Evolutionary conservation across 2,888 invertebrate genomes (phyloP), one percentile per base, ranked within the genome.

Genomic region (Punctoribates punctum): DNA sequence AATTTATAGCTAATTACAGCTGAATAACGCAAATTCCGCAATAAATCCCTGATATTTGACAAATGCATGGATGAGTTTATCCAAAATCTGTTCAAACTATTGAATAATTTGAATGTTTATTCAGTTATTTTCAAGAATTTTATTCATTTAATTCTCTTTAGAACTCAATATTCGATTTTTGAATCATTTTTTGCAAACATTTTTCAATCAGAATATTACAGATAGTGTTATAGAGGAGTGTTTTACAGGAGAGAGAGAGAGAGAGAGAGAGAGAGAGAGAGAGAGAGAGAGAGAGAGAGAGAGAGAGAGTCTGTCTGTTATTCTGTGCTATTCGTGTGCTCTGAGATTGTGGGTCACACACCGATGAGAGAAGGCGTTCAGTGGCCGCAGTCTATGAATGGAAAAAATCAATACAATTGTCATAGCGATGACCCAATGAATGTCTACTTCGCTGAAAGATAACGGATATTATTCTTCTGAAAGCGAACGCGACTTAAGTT

Each of bases 381-480:
- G 23, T 65, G 27, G 27, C 29, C 17, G 65, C 17, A 27, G 17
- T 34, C 38, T 67, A 67, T 67, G 67, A 67, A 38, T 67, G 67
- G 67, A 34, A 67, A 13, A 67, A 27, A 67, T 67, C 67, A 67
- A 67, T 67, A 67, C n/a, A 9, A 34, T 67, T 42, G 67, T 20
- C 67, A 67, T 67, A 67, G 67, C 38, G 67, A 67, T 67, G 67
- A 34, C 67, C 67, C 67, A 67, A 15, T 67, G 38, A 67, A 67
- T 38, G 11, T 25, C 34, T 27, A 67, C 67, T 67, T 67, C 67
- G 38, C 67, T 67, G 34, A 67, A 67, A 38, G 67, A 67, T 67
- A 67, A 67, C 67, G 20, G 67, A 65, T 42, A 42, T 34, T 67
- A 67, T 13, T 67, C 34, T 34, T 67, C 20, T 67, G 67, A 25